Evolutionary conservation across 1,140 invertebrate species (phyloP).

Genomic region (Melanaphis sacchari): DNA sequence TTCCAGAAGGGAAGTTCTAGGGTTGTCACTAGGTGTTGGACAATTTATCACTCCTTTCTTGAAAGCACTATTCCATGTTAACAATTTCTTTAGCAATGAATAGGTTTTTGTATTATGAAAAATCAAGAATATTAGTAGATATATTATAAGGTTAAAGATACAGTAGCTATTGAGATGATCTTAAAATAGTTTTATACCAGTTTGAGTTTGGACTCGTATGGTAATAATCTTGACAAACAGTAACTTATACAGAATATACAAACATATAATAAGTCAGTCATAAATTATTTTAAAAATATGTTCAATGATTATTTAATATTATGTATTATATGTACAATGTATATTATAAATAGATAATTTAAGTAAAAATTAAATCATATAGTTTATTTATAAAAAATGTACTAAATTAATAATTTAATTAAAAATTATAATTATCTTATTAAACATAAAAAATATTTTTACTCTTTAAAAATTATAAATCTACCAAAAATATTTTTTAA

Average conservation of each 20-base stretch:
- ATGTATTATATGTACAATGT: too few species aligned
- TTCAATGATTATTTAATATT: too few species aligned
- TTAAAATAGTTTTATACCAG: neutral
- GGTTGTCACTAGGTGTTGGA: neutral
- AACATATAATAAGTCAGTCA: neutral
- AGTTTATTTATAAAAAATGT: too few species aligned
- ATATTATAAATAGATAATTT: too few species aligned
- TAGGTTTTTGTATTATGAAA: neutral
- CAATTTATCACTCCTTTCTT: conserved; percentile 14
- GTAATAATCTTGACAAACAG: neutral
- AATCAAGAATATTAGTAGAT: neutral
- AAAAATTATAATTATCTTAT: too few species aligned
- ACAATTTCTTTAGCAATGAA: neutral
- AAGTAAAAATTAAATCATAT: too few species aligned
- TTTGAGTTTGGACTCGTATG: neutral
- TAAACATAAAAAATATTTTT: too few species aligned
- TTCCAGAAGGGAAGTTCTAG: neutral
- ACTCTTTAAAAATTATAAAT: too few species aligned
- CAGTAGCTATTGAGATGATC: neutral
- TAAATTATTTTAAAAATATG: neutral
- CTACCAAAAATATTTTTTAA: neutral
- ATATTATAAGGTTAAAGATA: neutral
- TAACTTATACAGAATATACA: neutral
- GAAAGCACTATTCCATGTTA: conserved; percentile 23
- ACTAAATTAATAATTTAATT: too few species aligned